Conservation (phyloP, 2,797 vertebrate genomes). For the Sebastes iracundus region DNA sequence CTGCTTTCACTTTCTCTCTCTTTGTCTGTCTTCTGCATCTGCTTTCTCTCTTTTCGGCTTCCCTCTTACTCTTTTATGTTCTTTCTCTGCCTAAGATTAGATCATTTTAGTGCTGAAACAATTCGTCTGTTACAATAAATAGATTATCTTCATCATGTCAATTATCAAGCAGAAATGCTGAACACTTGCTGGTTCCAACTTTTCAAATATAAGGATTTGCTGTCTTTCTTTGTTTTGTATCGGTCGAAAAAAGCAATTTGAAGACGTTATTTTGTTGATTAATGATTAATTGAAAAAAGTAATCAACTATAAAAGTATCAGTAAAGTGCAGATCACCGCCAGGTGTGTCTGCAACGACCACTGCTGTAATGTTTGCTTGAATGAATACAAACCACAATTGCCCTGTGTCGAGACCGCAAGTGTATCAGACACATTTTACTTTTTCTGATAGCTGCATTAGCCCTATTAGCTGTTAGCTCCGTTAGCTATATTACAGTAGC, state of each 20-base stretch:
- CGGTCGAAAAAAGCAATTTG: background rate
- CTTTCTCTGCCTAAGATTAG: background rate
- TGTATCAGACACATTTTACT: background rate
- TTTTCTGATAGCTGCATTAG: no score
- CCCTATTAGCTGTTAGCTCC: background rate
- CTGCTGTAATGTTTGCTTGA: background rate
- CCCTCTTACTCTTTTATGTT: background rate
- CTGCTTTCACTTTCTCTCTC: conserved; percentile 5
- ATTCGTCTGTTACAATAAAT: conserved; percentile 9
- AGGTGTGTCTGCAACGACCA: background rate
- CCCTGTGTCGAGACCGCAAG: background rate
- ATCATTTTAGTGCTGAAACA: conserved; percentile 11
- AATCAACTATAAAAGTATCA: background rate
- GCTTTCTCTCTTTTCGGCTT: conserved; percentile 5
- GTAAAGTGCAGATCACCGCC: background rate
- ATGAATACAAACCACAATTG: background rate
- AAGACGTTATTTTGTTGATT: conserved; percentile 1
- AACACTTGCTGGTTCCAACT: background rate
- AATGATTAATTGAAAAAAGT: background rate
- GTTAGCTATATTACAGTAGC: background rate
- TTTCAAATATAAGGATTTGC: background rate
- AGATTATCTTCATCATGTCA: background rate
- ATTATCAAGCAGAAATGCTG: background rate
- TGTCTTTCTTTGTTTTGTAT: background rate
- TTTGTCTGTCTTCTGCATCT: conserved; percentile 23